Evolutionary conservation across 1,140 invertebrate genomes (phyloP).

Genomic region (Hirudo medicinalis): DNA sequence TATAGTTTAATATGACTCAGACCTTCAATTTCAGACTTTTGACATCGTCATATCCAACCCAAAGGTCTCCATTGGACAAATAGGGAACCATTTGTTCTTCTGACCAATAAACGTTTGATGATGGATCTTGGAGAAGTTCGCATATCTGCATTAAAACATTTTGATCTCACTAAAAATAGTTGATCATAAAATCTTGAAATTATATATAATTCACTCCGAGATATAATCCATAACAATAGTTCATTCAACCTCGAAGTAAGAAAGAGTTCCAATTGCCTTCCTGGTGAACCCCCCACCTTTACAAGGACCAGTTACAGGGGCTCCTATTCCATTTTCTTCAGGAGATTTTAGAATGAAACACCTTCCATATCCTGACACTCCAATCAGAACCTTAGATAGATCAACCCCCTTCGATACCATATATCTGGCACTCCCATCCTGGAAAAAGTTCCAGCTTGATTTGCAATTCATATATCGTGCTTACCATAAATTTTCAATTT

Average conservation of each 20-base stretch:
- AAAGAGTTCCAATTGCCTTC: constrained; percentile 77
- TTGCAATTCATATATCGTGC: too few species aligned
- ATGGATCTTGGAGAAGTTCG: not conserved
- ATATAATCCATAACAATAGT: not conserved
- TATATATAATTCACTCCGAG: too few species aligned
- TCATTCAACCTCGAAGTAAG: constrained; percentile 63
- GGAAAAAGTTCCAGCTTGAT: constrained; percentile 19
- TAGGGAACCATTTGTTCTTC: constrained; percentile 60
- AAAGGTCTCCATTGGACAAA: constrained; percentile 63
- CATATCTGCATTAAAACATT: not conserved
- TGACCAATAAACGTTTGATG: constrained; percentile 42
- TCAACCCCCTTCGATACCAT: constrained; percentile 66
- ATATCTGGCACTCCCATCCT: constrained; percentile 33
- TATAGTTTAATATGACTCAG: too few species aligned
- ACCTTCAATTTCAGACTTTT: constrained; percentile 62
- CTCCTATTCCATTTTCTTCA: constrained; percentile 70
- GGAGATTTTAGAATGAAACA: constrained; percentile 58
- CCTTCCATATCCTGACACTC: constrained; percentile 77
- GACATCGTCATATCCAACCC: constrained; percentile 76
- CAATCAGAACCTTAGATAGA: constrained; percentile 64
- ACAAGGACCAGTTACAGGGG: constrained; percentile 57
- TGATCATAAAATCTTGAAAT: not conserved
- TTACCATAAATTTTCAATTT: too few species aligned
- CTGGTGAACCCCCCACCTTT: constrained; percentile 64
- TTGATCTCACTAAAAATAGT: too few species aligned